Base-by-base conservation (phyloP, 2,888 invertebrate genomes). In the Mimumesa dahlbomi region DNA sequence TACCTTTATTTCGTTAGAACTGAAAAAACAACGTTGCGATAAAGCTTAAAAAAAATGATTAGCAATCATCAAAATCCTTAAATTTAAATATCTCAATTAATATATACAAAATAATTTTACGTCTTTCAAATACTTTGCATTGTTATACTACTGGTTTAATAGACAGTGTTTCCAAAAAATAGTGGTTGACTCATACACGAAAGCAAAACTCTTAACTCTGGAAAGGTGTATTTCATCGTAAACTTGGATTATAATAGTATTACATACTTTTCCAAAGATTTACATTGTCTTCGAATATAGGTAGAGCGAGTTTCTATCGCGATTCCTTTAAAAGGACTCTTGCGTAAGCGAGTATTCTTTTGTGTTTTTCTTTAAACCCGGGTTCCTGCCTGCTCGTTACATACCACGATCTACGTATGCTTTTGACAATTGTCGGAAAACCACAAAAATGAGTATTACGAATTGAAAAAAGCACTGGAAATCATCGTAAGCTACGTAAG, bases 331-430 rank as follows among this genome's bases (percentile, higher is more conserved):
- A n/a, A n/a, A 29, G 25, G 50, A 71, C 31, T 52, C 46, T 53
- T 53, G 52, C 38, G 45, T 53, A 43, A 58, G 11, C 11, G 34
- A 18, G n/a, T 40, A 53, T 54, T n/a, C 53, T 53, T 64, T 71
- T 53, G 34, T 14, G n/a, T 40, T 49, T 54, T n/a, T 58, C 48
- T 64, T 71, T 53, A 58, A 58, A 64, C 49, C 57, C 61, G 48
- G 70, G 61, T 52, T 66, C 69, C 69, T 62, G 68, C 52, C 22
- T 68, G 70, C 70, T 61, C 70, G 36, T 70, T 56, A 56, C 36
- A 61, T 16, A 16, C 16, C 40, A 40, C 40, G 18, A 40, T 40
- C 6, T 11, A 34, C n/a, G 34, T 40, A 40, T 40, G 5, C 7
- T 14, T 11, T 58, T 40, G 25, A 40, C n/a, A 52, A 52, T 38